Evolutionary conservation across 2,797 vertebrate genomes (phyloP).

Genomic region (Oceanodroma leucorhoa): DNA sequence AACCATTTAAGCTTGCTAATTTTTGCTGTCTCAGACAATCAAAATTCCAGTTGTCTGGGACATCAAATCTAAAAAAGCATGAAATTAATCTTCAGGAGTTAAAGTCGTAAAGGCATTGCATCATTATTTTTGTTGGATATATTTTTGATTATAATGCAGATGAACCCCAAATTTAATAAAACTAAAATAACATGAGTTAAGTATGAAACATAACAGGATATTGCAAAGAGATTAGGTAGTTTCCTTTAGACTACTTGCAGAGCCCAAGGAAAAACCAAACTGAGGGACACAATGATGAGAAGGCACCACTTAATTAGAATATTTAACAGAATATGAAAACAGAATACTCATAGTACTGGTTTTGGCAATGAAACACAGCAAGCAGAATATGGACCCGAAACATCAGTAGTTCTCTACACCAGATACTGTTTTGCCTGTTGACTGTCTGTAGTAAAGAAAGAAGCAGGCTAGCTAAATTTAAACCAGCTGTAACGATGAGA

Average conservation of each 20-base stretch:
- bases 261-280: constrained; percentile 65
- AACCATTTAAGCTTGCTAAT: constrained; percentile 67
- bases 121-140: constrained; percentile 87
- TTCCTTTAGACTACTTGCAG: constrained; percentile 86
- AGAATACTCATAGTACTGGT: constrained; percentile 5
- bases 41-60: constrained; percentile 82
- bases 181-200: constrained; percentile 88
- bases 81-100: constrained; percentile 84
- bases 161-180: constrained; percentile 85
- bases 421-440: constrained; percentile 41
- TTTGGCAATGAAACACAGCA: constrained; percentile 58
- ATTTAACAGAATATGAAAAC: constrained; percentile 59
- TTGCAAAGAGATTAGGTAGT: constrained; percentile 95
- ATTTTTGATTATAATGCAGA: constrained; percentile 95
- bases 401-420: constrained; percentile 64
- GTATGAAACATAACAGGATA: constrained; percentile 99
- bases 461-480: constrained; percentile 77
- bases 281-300: constrained; percentile 26
- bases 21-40: constrained; percentile 78
- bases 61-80: constrained; percentile 83
- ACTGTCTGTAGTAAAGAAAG: constrained; percentile 40
- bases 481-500: constrained; percentile 82
- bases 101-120: constrained; percentile 83
- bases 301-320: constrained; percentile 77
- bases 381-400: constrained; percentile 70